Conservation (phyloP, 2,113 vertebrate species). For the Neopipo cinnamomea region DNA sequence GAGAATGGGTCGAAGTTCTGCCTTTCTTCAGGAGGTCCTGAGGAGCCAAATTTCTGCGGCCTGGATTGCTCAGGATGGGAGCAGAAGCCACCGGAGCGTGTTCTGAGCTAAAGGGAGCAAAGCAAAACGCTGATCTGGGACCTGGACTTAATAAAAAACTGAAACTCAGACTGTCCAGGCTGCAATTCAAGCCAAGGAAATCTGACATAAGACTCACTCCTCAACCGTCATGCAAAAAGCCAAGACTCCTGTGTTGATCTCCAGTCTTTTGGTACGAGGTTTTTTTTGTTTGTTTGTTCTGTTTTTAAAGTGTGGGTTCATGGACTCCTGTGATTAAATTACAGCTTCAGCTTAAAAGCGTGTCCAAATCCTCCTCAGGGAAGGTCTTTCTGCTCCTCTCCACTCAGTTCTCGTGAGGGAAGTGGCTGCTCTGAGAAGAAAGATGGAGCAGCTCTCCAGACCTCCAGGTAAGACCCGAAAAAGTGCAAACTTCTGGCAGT, state of each 20-base stretch:
- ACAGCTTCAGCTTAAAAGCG: neutral
- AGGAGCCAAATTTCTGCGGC: neutral
- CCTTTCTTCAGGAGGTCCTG: neutral
- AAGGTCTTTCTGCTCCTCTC: neutral
- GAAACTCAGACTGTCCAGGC: neutral
- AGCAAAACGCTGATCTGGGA: neutral
- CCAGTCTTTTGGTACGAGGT: neutral
- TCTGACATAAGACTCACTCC: neutral
- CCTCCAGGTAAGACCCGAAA: neutral
- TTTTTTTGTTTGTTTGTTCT: neutral
- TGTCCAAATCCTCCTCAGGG: neutral
- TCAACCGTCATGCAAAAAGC: rapidly evolving
- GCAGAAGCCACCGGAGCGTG: neutral
- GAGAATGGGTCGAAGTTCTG: neutral
- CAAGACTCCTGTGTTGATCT: no score
- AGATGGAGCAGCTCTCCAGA: neutral
- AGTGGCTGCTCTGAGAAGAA: neutral
- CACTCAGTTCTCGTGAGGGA: neutral
- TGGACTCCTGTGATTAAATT: neutral
- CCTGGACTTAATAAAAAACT: neutral
- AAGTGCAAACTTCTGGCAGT: rapidly evolving
- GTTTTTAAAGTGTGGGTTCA: neutral
- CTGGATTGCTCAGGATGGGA: neutral
- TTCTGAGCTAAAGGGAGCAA: neutral
- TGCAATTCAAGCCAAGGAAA: neutral